Conservation (phyloP, 1,140 invertebrate species). For the Archivesica marissinica region DNA sequence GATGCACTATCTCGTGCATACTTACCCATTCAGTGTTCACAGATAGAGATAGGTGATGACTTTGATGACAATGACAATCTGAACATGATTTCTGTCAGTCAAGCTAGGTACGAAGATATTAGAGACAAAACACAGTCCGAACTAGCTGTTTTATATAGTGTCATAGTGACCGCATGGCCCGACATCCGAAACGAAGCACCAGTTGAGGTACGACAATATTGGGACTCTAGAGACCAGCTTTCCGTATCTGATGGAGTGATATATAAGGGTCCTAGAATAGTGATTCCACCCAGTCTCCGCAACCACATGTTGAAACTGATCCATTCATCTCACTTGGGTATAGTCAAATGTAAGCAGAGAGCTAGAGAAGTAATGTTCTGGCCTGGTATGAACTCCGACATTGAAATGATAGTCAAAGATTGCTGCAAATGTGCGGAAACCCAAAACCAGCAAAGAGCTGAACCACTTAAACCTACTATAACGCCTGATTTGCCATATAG, state of each 20-base stretch:
- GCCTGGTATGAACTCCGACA: constrained; percentile 81
- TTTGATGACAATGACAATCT: no score
- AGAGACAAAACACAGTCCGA: constrained; percentile 22
- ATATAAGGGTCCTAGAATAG: constrained; percentile 61
- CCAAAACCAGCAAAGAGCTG: constrained; percentile 49
- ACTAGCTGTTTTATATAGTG: constrained; percentile 83
- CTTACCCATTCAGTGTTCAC: not conserved
- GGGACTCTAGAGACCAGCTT: constrained; percentile 56
- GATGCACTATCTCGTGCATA: constrained; percentile 49
- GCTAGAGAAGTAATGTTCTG: constrained; percentile 83
- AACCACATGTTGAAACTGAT: constrained; percentile 79
- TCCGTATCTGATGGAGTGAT: constrained; percentile 52
- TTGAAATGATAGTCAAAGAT: constrained; percentile 82
- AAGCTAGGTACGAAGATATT: constrained; percentile 48
- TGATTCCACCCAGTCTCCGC: constrained; percentile 81
- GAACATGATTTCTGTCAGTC: constrained; percentile 23
- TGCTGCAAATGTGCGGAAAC: constrained; percentile 80
- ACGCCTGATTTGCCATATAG: constrained; percentile 27
- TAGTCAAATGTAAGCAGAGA: constrained; percentile 81
- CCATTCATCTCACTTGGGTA: constrained; percentile 84
- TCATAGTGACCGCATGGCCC: constrained; percentile 39
- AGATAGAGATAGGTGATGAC: not conserved
- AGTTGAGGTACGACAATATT: no score
- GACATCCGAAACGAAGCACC: not conserved
- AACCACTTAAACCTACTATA: constrained; percentile 40